These are phyloP conservation scores for Lepus europaeus DNA, from an alignment of 2,113 vertebrate genomes.

Conservation along the genomic window DNA sequence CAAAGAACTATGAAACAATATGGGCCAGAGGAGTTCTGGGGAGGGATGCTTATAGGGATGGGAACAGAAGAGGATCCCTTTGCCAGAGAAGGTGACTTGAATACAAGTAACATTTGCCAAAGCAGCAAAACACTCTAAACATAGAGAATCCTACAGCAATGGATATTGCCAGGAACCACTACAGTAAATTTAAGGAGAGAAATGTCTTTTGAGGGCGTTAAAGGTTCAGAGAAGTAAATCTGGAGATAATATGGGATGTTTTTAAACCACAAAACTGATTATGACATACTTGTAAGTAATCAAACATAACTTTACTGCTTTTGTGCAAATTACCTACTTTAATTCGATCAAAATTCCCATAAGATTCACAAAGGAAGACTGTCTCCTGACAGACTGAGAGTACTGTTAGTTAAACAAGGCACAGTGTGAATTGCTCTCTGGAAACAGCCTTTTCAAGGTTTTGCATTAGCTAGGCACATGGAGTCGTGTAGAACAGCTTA, in stretches of 20 bases:
- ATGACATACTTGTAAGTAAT: neutral
- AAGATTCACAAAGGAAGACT: slow-evolving; percentile 48
- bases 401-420: slow-evolving; percentile 51
- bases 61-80: slow-evolving; percentile 9
- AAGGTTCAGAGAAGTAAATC: neutral
- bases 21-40: slow-evolving; percentile 3
- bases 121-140: neutral
- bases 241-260: neutral
- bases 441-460: slow-evolving; percentile 17
- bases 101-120: slow-evolving; percentile 26
- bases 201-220: neutral
- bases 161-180: neutral
- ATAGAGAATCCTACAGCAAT: neutral
- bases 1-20: slow-evolving; percentile 44
- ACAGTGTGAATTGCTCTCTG: neutral
- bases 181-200: neutral
- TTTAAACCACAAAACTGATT: neutral
- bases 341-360: slow-evolving; percentile 57
- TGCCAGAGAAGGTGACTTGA: slow-evolving; percentile 46
- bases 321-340: slow-evolving; percentile 14
- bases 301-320: neutral
- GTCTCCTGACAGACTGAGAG: slow-evolving; percentile 31
- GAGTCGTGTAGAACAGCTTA: neutral
- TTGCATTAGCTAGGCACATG: slow-evolving; percentile 39
- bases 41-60: slow-evolving; percentile 3